Evolutionary conservation across 2,888 invertebrate genomes (phyloP).

Genomic region (Troides helena): DNA sequence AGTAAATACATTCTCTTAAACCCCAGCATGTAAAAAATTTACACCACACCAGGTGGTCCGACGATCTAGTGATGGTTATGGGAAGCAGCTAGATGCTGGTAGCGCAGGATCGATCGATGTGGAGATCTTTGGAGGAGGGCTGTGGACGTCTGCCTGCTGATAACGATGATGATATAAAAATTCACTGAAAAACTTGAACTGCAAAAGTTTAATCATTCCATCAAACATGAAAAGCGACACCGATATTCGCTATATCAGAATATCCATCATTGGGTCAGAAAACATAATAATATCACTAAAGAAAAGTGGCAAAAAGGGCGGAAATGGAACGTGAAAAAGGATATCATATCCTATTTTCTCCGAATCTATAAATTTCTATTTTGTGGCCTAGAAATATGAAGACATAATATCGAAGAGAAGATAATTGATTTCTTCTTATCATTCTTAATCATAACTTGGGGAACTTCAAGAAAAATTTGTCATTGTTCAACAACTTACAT

Average conservation of each 20-base stretch:
- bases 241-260: background rate
- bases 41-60: too few relatives aligned
- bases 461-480: too few relatives aligned
- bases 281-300: constrained; percentile 1
- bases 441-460: too few relatives aligned
- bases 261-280: constrained; percentile 1
- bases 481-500: too few relatives aligned
- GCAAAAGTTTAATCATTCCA: background rate
- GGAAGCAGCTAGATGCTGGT: too few relatives aligned
- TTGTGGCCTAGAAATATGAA: background rate
- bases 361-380: background rate
- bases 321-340: constrained; percentile 19
- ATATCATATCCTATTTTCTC: constrained; percentile 9
- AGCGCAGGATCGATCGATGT: too few relatives aligned
- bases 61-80: too few relatives aligned
- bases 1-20: too few relatives aligned
- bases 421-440: background rate
- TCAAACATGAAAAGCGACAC: background rate
- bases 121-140: too few relatives aligned
- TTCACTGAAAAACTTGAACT: background rate
- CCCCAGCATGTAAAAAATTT: too few relatives aligned
- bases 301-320: constrained; percentile 8
- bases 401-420: background rate
- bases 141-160: too few relatives aligned
- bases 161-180: too few relatives aligned